phyloP scores from a whole-genome alignment of 2,113 vertebrate species.

The Promerops cafer region DNA sequence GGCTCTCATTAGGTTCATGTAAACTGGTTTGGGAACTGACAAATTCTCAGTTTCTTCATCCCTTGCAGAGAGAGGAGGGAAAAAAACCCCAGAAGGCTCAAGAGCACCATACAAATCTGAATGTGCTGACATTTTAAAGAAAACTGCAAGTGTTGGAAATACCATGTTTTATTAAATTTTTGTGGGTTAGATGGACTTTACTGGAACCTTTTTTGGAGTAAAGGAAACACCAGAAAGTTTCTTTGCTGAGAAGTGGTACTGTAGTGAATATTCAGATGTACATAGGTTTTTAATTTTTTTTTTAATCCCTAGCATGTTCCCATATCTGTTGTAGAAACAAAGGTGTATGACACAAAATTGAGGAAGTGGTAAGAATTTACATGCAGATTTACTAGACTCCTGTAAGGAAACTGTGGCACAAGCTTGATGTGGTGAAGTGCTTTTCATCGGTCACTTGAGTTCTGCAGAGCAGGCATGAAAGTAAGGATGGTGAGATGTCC shows the following conservation, averaged over 20 bases:
- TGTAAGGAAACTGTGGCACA: not conserved
- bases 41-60: not conserved
- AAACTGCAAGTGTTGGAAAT: not conserved
- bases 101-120: not conserved
- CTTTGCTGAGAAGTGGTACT: not conserved
- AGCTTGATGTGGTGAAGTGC: not conserved
- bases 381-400: not conserved
- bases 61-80: not conserved
- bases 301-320: not conserved
- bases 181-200: not conserved
- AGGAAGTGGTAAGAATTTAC: not conserved
- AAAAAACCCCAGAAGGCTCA: not conserved
- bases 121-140: not conserved
- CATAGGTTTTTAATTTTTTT: not conserved
- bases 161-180: not conserved
- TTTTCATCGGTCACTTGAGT: not conserved
- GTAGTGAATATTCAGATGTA: not conserved
- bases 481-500: not conserved
- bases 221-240: not conserved
- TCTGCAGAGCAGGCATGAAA: not conserved
- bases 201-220: not conserved
- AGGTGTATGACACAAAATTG: not conserved
- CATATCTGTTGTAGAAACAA: not conserved
- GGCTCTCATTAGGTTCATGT: not conserved
- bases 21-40: not conserved